phyloP scores from a whole-genome alignment of 2,113 vertebrate species.

The Myrmecophaga tridactyla region DNA sequence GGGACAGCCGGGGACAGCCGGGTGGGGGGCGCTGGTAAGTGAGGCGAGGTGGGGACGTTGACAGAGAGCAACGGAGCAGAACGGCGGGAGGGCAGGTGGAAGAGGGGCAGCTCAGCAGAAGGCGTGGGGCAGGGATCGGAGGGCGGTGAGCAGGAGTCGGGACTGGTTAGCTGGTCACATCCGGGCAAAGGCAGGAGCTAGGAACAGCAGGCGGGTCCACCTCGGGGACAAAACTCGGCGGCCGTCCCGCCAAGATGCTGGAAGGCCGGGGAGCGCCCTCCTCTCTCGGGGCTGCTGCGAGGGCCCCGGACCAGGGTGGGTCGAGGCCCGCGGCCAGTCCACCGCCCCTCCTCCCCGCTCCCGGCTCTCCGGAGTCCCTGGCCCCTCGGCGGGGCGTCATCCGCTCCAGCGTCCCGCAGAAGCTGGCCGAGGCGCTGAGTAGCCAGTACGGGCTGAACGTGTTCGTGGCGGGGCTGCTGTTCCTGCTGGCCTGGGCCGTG shows the following conservation, averaged over 20 bases:
- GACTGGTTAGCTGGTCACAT: neutral
- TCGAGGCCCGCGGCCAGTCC: neutral
- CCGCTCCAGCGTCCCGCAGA: conserved; percentile 87
- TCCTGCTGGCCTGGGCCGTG: conserved; percentile 92
- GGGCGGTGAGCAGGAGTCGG: neutral
- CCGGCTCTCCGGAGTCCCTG: neutral
- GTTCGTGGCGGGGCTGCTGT: conserved; percentile 90
- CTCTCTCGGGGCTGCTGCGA: neutral
- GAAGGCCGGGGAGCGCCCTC: neutral
- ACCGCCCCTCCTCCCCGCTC: neutral
- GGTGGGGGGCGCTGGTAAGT: neutral
- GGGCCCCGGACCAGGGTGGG: neutral
- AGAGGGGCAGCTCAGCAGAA: no score
- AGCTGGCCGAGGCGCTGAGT: conserved; percentile 93
- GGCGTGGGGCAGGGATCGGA: neutral
- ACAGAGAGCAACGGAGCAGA: no score
- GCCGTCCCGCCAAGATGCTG: neutral
- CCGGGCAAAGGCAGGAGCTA: neutral
- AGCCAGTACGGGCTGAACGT: conserved; percentile 96
- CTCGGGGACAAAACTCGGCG: neutral
- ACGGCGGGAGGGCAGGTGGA: no score
- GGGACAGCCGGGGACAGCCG: neutral
- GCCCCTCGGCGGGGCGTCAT: neutral
- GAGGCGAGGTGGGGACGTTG: neutral
- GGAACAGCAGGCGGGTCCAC: neutral